Evolutionary conservation across 2,888 invertebrate genomes (phyloP), one percentile per base, ranked within the genome.

Genomic region (Quadriops clusia): DNA sequence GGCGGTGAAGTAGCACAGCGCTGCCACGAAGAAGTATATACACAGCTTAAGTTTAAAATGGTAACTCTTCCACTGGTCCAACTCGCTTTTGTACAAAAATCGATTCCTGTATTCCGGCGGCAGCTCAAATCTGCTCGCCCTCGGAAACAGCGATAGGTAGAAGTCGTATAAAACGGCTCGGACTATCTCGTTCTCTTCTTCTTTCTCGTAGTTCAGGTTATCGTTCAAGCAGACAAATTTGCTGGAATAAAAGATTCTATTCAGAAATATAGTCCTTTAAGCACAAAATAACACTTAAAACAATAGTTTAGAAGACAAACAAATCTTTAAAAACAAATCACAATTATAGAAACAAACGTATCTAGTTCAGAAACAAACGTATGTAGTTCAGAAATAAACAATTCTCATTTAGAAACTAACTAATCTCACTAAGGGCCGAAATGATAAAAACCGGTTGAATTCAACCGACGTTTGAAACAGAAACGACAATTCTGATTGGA

Each of bases 161-260:
- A 83, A 81, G 49, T 85, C 83, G 39, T 73, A 71, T 23, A 83
- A 60, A 14, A 83, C 63, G 18, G 77, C 74, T 31, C 73, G 70
- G 14, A 80, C 71, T 31, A 79, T 58, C 47, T 73, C 71, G 43
- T 78, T 78, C 39, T 77, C 75, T 3, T 64, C 63, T 15, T 60
- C 60, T 27, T 72, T 70, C 5, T 55, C 54, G 7, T 74, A 68
- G 45, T 78, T 77, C 54, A 84, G 63, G 50, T 85, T 79, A 46
- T 84, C 84, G 54, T 85, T 85, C 26, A 85, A 63, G 51, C 84
- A 85, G 23, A 83, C 71, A 47, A 85, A 85, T 60, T 84, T 85
- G 44, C 81, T 80, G 53, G 16, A 68, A 62, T 7, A 20, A 14
- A 32, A n/a, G n/a, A n/a, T n/a, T n/a, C n/a, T n/a, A n/a, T n/a